These are phyloP conservation scores for Dicentrarchus labrax DNA, from an alignment of 2,113 vertebrate species.

Conservation along the genomic window DNA sequence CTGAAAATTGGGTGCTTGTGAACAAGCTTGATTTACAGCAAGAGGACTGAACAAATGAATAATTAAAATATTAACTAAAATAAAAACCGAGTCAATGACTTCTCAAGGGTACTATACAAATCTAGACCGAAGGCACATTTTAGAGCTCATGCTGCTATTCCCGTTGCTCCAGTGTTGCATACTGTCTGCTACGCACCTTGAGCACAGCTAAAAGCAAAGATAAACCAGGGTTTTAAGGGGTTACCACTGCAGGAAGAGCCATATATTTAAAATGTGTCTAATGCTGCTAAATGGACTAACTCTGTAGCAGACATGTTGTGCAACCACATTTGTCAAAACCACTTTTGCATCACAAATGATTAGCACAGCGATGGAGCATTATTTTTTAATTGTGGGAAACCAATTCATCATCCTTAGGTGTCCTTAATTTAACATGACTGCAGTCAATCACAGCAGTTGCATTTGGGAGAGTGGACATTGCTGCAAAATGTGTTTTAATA, in stretches of 20 bases:
- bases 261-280: slow-evolving; percentile 30
- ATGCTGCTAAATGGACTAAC: slow-evolving; percentile 49
- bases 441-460: slow-evolving; percentile 46
- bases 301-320: slow-evolving; percentile 13
- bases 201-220: slow-evolving; percentile 3
- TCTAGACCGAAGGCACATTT: background rate
- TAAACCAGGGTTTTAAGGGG: background rate
- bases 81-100: slow-evolving; percentile 31
- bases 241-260: background rate
- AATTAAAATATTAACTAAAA: slow-evolving; percentile 23
- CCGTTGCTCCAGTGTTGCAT: slow-evolving; percentile 5
- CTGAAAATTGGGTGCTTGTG: slow-evolving; percentile 13
- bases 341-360: slow-evolving; percentile 53
- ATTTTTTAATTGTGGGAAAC: slow-evolving; percentile 60
- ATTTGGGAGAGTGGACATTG: slow-evolving; percentile 40
- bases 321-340: slow-evolving; percentile 55
- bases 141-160: background rate
- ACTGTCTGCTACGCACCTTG: slow-evolving; percentile 4
- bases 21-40: slow-evolving; percentile 29
- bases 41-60: slow-evolving; percentile 20
- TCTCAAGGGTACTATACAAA: slow-evolving; percentile 25
- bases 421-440: slow-evolving; percentile 56
- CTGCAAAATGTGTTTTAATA: slow-evolving; percentile 51
- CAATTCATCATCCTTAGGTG: slow-evolving; percentile 55
- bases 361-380: slow-evolving; percentile 50